A percentile compares a stretch with the other conserved stretches of the same genome.
These are phyloP conservation scores for Cerastis rubricosa DNA, from an alignment of 2,888 invertebrate genomes.

Conservation along the genomic window DNA sequence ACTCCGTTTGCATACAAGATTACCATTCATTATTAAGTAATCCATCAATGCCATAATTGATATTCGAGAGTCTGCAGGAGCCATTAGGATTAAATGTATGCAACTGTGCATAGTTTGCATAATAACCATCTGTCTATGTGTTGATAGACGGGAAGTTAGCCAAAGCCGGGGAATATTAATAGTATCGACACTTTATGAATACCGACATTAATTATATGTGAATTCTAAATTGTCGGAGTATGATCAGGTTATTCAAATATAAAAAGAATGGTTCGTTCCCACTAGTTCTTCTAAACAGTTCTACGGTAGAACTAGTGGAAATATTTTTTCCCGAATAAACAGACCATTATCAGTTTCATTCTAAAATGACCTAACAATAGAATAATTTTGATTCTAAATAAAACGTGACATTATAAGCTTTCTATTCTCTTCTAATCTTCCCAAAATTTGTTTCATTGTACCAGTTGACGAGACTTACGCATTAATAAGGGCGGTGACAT, in stretches of 20 bases:
- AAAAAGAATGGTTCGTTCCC: too few species aligned
- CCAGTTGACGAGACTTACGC: constrained; percentile 52
- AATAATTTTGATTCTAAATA: constrained; percentile 14
- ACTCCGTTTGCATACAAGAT: constrained; percentile 27
- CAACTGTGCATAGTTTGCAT: not conserved
- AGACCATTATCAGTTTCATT: not conserved
- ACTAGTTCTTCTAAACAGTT: too few species aligned
- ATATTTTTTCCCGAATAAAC: too few species aligned
- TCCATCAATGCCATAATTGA: constrained; percentile 48
- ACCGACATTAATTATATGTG: too few species aligned
- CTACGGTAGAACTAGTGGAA: too few species aligned
- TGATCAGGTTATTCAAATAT: too few species aligned
- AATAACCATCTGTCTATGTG: not conserved
- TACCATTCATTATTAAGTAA: constrained; percentile 40
- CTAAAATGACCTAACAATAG: not conserved
- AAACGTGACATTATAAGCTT: constrained; percentile 8
- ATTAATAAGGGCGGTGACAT: constrained; percentile 58
- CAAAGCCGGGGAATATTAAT: constrained; percentile 3
- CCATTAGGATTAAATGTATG: constrained; percentile 43
- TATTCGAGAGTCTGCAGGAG: constrained; percentile 18
- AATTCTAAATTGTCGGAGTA: too few species aligned
- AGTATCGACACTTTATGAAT: not conserved
- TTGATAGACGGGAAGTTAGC: constrained; percentile 1
- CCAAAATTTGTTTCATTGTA: constrained; percentile 61
- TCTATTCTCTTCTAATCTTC: constrained; percentile 38